phyloP scores from a whole-genome alignment of 92 coral and sea anemone species.

The Phenganax stokvisi region DNA sequence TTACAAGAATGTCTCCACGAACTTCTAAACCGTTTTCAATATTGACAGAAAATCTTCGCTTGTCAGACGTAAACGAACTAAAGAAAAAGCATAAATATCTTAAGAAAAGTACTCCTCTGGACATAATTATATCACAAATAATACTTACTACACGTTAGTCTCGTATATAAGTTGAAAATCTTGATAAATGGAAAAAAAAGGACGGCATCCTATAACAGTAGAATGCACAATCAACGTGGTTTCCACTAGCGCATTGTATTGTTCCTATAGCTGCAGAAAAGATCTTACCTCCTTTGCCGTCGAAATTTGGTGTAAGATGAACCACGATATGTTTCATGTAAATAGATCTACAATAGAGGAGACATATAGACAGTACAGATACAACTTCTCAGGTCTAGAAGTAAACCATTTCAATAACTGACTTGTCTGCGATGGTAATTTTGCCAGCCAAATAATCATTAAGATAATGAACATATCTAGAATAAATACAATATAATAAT shows the following conservation, averaged over 20 bases:
- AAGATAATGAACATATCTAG: conserved; percentile 93
- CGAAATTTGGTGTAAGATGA: conserved; percentile 86
- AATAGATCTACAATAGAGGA: conserved; percentile 54
- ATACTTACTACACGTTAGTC: conserved; percentile 88
- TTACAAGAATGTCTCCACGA: conserved; percentile 79
- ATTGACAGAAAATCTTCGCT: conserved; percentile 77
- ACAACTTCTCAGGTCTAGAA: not conserved
- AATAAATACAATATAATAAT: not conserved
- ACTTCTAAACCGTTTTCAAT: conserved; percentile 79
- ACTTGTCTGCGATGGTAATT: conserved; percentile 70
- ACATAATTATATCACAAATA: not conserved
- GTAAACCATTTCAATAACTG: conserved; percentile 22
- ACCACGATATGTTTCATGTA: conserved; percentile 84
- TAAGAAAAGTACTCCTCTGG: not conserved
- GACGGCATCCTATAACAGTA: conserved; percentile 68
- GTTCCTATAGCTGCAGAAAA: not conserved
- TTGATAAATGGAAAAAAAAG: conserved; percentile 76
- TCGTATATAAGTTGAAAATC: conserved; percentile 83
- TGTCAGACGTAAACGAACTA: conserved; percentile 80
- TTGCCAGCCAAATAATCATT: conserved; percentile 83
- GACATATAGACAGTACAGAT: not conserved
- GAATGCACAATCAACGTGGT: not conserved
- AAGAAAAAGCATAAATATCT: not conserved
- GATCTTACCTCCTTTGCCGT: conserved; percentile 75
- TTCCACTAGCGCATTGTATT: not conserved